phyloP scores from a whole-genome alignment of 92 coral and sea anemone genomes.

The Bergia puertoricense region DNA sequence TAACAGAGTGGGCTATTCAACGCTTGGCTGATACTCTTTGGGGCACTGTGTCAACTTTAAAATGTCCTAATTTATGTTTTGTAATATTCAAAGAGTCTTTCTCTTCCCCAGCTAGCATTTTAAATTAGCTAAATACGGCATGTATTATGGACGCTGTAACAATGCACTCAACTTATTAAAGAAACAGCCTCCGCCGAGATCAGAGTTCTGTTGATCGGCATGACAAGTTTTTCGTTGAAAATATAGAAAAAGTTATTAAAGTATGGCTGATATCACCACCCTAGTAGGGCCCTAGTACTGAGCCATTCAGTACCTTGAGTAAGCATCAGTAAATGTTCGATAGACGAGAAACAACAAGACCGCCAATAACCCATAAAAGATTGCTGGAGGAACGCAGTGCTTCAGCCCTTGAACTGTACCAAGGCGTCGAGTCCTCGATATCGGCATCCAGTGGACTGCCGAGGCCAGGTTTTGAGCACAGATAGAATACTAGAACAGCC shows the following conservation, averaged over 20 bases:
- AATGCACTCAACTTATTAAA: too few relatives aligned
- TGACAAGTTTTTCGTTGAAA: too few relatives aligned
- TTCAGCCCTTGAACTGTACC: not conserved
- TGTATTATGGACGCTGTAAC: too few relatives aligned
- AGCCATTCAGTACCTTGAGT: not conserved
- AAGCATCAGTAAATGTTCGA: not conserved
- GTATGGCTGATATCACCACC: too few relatives aligned
- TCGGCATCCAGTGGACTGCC: constrained; percentile 9
- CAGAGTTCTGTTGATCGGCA: too few relatives aligned
- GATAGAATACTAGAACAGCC: not conserved
- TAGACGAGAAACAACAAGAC: not conserved
- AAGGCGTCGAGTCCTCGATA: not conserved
- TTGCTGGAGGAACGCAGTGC: too few relatives aligned
- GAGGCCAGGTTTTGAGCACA: constrained; percentile 5
- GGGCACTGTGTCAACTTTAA: not conserved
- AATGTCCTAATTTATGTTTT: not conserved
- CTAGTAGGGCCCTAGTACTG: too few relatives aligned
- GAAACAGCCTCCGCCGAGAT: too few relatives aligned
- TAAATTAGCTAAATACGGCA: too few relatives aligned
- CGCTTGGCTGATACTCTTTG: not conserved
- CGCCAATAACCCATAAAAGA: not conserved
- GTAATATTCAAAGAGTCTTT: too few relatives aligned
- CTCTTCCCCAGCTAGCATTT: not conserved
- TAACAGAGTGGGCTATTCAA: not conserved
- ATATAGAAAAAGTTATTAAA: too few relatives aligned